Evolutionary conservation across 2,797 vertebrate species (phyloP), one percentile per base, ranked within the genome.

Genomic region (Hippoglossus hippoglossus): DNA sequence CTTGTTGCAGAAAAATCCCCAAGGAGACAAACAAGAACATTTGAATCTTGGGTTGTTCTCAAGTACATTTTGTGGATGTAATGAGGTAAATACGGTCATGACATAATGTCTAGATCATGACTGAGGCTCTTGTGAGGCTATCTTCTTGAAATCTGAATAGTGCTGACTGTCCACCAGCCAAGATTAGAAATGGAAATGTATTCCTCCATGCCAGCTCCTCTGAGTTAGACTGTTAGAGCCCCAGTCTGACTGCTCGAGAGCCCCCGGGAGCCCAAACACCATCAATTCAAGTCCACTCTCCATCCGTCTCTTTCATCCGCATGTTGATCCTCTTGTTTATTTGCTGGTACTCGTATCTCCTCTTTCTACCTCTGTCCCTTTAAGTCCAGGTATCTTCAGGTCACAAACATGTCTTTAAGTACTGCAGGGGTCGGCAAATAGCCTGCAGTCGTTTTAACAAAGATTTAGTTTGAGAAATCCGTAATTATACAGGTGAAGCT

Each of bases 131-230:
- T 60, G 28, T 54, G 25, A 60, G 36, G 46, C 19, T 19, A 9
- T 44, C 69, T 64, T 73, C 83, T 59, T 54, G 7, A 65, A 63
- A 49, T 72, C 25, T 56, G 55, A 70, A 34, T 34, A 34, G 2
- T 34, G 31, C 31, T 34, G 82, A 82, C 60, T 68, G 60, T 75
- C 74, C 68, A 71, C 11, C 54, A 52, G 63, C 72, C 31, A 64
- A 68, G 71, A 80, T 85, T 71, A 87, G 73, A 64, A 67, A 87
- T 83, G 77, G 57, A 87, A 86, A 85, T 72, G 54, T 75, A 67
- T 75, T 75, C 67, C n/a, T 64, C 18, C 50, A 44, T 70, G 71
- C 78, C 46, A 49, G 64, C 63, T 69, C 60, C 73, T 70, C 79
- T 65, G 65, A 85, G 44, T 82, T 54, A 77, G 62, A 64, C 22